Evolutionary conservation across 2,113 vertebrate genomes (phyloP), one percentile per base, ranked within the genome.

Genomic region (Petroica traversi): DNA sequence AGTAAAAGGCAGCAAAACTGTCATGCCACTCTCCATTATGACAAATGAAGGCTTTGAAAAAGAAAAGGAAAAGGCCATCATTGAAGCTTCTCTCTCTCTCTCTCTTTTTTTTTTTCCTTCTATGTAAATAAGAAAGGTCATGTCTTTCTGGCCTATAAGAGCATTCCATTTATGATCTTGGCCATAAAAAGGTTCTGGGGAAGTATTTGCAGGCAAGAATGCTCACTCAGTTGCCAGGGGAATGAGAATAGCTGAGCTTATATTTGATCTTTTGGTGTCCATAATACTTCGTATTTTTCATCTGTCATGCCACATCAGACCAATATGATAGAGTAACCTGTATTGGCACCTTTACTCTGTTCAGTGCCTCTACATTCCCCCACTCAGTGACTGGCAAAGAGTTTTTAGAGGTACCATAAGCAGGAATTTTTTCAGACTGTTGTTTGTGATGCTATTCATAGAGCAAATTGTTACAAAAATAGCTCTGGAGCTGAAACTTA

Each of bases 361-460:
- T 69, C 74, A 77, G 52, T 46, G 67, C 36, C 38, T 88, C 67
- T 46, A 11, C 9, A 18, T 12, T 90, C 64, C 74, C 72, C 85
- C 11, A 49, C 41, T 26, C 4, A 0, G 85, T 62, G 68, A 85
- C 52, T 4, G 29, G 90, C 38, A 92, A 91, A 87, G 78, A 69
- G 43, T 94, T 96, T 94, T 67, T 62, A 95, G 89, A 95, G 85
- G 61, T 93, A 55, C 75, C 28, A 81, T 91, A 91, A 94, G 63
- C 85, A 96, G 77, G 92, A 94, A 88, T 97, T 89, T 97, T 95
- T 97, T 96, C 91, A 76, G 96, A 91, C 97, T 97, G 62, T 89
- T 97, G 52, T 95, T 97, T 17, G 4, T 93, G 91, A 85, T 54
- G 76, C 72, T 98, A 97, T 98, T 98, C 98, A 91, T 93, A 95